Percentiles rank a stretch among this genome's conserved stretches.
These are phyloP conservation scores for Megalopta genalis DNA, from an alignment of 1,140 invertebrate species.

Conservation along the genomic window DNA sequence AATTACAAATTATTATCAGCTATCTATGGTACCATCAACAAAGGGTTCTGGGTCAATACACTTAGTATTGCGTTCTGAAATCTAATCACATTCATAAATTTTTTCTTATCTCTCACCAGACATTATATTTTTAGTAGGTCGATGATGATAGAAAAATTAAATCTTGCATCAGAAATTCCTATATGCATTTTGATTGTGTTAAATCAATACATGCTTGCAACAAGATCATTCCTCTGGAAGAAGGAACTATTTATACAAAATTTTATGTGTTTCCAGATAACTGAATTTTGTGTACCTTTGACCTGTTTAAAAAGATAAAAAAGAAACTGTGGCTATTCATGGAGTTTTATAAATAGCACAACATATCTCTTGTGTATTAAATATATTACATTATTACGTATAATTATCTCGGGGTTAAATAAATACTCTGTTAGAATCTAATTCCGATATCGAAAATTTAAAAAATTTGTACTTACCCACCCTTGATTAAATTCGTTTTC, in stretches of 20 bases:
- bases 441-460: background rate
- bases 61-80: conserved; percentile 28
- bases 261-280: background rate
- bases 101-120: conserved; percentile 34
- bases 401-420: background rate
- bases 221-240: background rate
- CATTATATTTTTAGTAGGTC: conserved; percentile 35
- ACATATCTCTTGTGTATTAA: background rate
- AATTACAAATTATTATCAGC: conserved; percentile 30
- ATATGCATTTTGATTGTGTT: conserved; percentile 26
- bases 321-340: background rate
- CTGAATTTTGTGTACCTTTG: background rate
- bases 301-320: conserved; percentile 4
- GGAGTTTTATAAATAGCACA: background rate
- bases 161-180: conserved; percentile 61
- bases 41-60: conserved; percentile 41
- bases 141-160: conserved; percentile 45
- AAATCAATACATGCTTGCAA: background rate
- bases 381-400: background rate
- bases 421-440: too few relatives aligned
- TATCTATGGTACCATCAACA: conserved; percentile 41
- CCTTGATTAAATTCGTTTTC: background rate
- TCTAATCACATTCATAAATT: conserved; percentile 47
- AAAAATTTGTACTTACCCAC: conserved; percentile 13
- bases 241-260: background rate